These are phyloP conservation scores for Mustelus asterias DNA, from an alignment of 2,113 vertebrate species.

Conservation along the genomic window DNA sequence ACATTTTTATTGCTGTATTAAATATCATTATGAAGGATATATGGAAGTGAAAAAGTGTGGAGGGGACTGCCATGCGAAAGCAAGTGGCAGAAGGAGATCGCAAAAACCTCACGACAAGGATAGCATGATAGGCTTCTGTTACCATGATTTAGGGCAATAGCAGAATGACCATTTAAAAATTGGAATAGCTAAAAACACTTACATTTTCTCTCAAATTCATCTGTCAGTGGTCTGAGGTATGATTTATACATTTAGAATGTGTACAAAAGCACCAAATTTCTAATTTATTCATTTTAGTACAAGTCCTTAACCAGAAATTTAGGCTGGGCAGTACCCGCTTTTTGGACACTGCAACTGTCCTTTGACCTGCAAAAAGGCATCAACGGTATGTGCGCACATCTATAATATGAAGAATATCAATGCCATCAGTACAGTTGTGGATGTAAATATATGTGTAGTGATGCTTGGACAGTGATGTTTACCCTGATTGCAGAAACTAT, in stretches of 20 bases:
- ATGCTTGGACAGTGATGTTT: too few species aligned
- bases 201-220: not conserved
- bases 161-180: not conserved
- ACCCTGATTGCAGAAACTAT: too few species aligned
- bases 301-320: not conserved
- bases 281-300: not conserved
- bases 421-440: too few species aligned
- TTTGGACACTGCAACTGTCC: too few species aligned
- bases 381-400: too few species aligned
- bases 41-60: not conserved
- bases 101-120: not conserved
- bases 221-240: not conserved
- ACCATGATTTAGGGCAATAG: not conserved
- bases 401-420: too few species aligned
- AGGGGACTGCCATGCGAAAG: not conserved
- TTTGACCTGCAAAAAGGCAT: too few species aligned
- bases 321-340: not conserved
- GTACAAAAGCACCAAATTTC: not conserved
- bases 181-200: not conserved
- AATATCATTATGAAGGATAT: not conserved
- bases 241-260: not conserved
- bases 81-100: not conserved
- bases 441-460: too few species aligned
- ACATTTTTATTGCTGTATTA: not conserved
- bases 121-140: not conserved